Conservation (phyloP, 2,888 invertebrate species). For the Tipula unca region DNA sequence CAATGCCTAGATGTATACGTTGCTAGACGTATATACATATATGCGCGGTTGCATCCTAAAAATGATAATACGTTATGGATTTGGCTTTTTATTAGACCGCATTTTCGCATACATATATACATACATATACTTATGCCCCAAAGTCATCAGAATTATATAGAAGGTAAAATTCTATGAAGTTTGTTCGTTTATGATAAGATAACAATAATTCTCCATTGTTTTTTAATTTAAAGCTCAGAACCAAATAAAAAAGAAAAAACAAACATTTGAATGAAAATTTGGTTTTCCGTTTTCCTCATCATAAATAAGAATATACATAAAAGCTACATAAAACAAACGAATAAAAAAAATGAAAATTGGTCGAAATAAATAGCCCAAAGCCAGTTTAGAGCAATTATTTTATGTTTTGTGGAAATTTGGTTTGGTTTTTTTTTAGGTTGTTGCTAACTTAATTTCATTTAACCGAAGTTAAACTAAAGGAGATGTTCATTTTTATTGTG, state of each 20-base stretch:
- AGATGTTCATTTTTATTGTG: background rate
- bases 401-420: background rate
- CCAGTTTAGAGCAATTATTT: background rate
- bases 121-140: too few species aligned
- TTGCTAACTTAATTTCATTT: background rate
- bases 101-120: too few species aligned
- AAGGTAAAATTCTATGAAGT: background rate
- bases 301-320: background rate
- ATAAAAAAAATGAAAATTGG: background rate
- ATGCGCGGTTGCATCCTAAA: background rate
- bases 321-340: background rate
- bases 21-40: background rate
- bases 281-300: background rate
- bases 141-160: background rate
- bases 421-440: background rate
- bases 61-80: background rate
- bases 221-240: background rate
- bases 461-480: background rate
- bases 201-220: background rate
- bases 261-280: background rate
- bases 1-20: background rate
- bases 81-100: background rate
- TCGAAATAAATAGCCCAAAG: background rate
- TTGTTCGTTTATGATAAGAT: background rate
- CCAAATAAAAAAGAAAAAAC: background rate